Base-by-base conservation (phyloP, 2,797 vertebrate species). In the Thunnus albacares region DNA sequence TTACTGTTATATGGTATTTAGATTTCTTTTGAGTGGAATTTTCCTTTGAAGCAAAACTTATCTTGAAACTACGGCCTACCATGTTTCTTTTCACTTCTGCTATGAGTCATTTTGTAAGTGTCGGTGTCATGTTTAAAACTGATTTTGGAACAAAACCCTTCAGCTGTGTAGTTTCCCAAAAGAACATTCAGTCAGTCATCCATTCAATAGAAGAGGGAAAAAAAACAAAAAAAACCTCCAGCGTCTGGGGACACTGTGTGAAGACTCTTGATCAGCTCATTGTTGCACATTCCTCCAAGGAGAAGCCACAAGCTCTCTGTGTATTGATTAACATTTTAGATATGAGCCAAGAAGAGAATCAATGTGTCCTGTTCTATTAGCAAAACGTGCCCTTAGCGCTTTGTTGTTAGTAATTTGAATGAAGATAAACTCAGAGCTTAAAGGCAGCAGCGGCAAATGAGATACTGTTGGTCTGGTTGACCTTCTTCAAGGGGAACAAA, bases 241-340 rank as follows among this genome's bases (percentile, higher is more conserved):
- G 52, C 61, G 41, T 67, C 80, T 3, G 2, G 64, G 67, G 67
- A 77, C 59, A 0, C 61, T 43, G 12, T 15, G 71, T 53, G 28
- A 61, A 61, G 43, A 70, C 57, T 58, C 3, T 68, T 47, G 58
- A 87, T 87, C 38, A 64, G 81, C 18, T 82, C 51, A 12, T 72
- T 73, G 69, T 47, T 75, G 67, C 71, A 71, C 74, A 76, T 85
- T 87, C 77, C 82, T 85, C 80, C 52, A 11, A 77, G 79, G 69
- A 87, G 26, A 73, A 61, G 52, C 71, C 79, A 69, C 63, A 4
- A 47, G 58, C 81, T 65, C 75, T 53, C 30, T 2, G 72, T 84
- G 70, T 89, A 83, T 85, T 82, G 89, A 90, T 90, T 90, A 91
- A 89, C 89, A 85, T 87, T 89, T 90, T 66, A 87, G 80, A 86